These are phyloP conservation scores for Umimayanthus kanabou DNA, from an alignment of 92 coral and sea anemone species.

Conservation along the genomic window DNA sequence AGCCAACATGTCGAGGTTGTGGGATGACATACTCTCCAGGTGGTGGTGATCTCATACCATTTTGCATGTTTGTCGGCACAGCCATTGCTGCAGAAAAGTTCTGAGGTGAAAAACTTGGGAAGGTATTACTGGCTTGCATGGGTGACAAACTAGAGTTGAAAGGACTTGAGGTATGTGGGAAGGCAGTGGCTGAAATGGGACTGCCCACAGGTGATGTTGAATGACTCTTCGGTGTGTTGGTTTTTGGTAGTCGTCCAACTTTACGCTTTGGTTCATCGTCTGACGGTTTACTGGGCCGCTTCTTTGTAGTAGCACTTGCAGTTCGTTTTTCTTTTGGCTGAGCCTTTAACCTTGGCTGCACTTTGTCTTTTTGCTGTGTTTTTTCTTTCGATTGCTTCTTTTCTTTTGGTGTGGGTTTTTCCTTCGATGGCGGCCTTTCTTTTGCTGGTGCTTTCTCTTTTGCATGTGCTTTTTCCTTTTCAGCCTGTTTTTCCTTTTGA, in stretches of 20 bases:
- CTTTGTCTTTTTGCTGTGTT: constrained; percentile 8
- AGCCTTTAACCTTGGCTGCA: neutral
- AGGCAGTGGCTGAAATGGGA: constrained; percentile 11
- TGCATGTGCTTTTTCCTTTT: constrained; percentile 44
- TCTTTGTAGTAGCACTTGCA: constrained; percentile 50
- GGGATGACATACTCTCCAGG: constrained; percentile 67
- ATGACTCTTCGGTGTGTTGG: constrained; percentile 9
- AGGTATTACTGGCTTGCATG: constrained; percentile 24
- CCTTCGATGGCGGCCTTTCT: constrained; percentile 26
- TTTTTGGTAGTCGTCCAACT: constrained; percentile 83
- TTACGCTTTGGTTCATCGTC: constrained; percentile 82
- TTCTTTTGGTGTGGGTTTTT: constrained; percentile 25
- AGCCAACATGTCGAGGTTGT: constrained; percentile 68
- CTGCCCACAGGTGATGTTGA: constrained; percentile 3
- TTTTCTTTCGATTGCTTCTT: constrained; percentile 22
- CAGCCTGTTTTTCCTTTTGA: constrained; percentile 7
- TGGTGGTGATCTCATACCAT: constrained; percentile 56
- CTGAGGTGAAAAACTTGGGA: constrained; percentile 35
- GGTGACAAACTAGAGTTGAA: constrained; percentile 15
- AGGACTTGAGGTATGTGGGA: constrained; percentile 12
- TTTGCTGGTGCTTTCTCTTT: constrained; percentile 31
- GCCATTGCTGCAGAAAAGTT: constrained; percentile 34
- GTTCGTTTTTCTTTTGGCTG: constrained; percentile 29
- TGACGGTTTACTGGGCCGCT: constrained; percentile 68
- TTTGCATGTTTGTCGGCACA: constrained; percentile 57